phyloP scores from a whole-genome alignment of 2,113 vertebrate genomes.

The Mastomys natalensis region DNA sequence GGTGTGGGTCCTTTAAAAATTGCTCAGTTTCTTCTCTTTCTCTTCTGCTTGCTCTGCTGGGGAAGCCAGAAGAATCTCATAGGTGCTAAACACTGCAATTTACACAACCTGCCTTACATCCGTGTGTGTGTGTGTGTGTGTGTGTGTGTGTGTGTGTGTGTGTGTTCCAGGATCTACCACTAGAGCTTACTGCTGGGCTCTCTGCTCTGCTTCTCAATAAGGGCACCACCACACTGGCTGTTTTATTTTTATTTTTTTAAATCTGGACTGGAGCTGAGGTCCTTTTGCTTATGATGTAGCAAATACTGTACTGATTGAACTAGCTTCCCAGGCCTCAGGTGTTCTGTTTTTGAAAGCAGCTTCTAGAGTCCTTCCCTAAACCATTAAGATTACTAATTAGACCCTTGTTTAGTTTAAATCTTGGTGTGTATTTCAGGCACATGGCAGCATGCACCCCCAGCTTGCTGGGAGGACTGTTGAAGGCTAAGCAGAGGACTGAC shows the following conservation, averaged over 20 bases:
- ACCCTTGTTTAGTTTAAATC: neutral
- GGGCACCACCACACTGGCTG: neutral
- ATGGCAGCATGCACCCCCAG: neutral
- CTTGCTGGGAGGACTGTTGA: neutral
- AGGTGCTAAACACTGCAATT: neutral
- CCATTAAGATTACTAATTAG: neutral
- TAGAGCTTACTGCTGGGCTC: neutral
- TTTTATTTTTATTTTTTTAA: too few relatives aligned
- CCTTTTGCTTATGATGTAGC: neutral
- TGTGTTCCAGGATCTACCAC: neutral
- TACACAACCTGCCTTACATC: neutral
- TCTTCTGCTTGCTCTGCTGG: neutral
- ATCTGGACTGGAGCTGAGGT: neutral
- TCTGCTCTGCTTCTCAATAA: neutral
- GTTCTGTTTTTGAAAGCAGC: neutral
- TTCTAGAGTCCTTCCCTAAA: neutral
- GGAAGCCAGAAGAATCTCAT: neutral
- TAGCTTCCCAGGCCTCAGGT: neutral
- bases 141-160: neutral
- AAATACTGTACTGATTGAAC: neutral
- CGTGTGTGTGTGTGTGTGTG: neutral
- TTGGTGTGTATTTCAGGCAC: neutral
- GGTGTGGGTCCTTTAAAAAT: neutral
- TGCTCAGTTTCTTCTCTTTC: neutral
- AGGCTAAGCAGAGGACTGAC: too few relatives aligned